Evolutionary conservation across 2,888 invertebrate species (phyloP).

Genomic region (Mythimna ferrago): DNA sequence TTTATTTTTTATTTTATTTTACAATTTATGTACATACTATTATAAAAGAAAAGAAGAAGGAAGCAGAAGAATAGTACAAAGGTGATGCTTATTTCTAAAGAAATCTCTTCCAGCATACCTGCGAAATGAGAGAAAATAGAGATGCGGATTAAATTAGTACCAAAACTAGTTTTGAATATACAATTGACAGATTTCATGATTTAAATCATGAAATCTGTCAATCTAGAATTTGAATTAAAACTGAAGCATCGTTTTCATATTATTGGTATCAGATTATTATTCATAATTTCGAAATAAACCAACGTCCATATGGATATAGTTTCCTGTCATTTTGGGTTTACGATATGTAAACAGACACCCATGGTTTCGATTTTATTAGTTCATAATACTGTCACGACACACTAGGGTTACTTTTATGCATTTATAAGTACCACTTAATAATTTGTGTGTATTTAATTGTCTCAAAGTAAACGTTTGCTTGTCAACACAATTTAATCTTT

Average conservation of each 20-base stretch:
- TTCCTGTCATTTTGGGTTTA: constrained; percentile 22
- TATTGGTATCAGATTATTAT: background rate
- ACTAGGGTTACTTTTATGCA: constrained; percentile 24
- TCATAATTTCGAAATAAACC: too few relatives aligned
- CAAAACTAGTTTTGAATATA: background rate
- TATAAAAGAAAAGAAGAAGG: too few relatives aligned
- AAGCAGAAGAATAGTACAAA: too few relatives aligned
- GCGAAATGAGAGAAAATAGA: too few relatives aligned
- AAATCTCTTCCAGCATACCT: too few relatives aligned
- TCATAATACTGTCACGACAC: constrained; percentile 12
- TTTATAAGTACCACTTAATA: constrained; percentile 14
- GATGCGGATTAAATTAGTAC: too few relatives aligned
- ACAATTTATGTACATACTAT: too few relatives aligned
- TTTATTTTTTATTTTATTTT: background rate
- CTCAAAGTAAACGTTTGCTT: background rate
- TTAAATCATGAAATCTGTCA: background rate
- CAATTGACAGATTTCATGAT: too few relatives aligned
- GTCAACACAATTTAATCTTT: constrained; percentile 11
- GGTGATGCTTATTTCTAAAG: too few relatives aligned
- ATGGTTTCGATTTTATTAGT: constrained; percentile 32
- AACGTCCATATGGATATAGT: background rate
- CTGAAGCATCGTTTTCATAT: background rate
- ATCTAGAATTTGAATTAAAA: background rate
- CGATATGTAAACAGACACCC: constrained; percentile 6
- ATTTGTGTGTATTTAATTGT: constrained; percentile 16